Percentiles rank a stretch among this genome's conserved stretches.
Evolutionary conservation across 2,888 invertebrate species (phyloP).

Genomic region (Schizaphis graminum): DNA sequence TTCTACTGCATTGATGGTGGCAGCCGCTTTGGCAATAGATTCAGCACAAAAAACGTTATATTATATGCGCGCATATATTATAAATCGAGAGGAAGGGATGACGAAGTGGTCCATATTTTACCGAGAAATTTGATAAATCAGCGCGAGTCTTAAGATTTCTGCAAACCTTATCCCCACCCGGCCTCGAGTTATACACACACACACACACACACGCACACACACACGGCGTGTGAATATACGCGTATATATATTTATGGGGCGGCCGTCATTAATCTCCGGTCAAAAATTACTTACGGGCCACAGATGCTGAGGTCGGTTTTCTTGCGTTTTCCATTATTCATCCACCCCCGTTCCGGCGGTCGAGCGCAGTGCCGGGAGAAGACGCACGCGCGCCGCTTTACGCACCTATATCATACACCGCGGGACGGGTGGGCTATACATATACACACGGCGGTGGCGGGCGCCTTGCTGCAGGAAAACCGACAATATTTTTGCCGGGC

Average conservation of each 20-base stretch:
- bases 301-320: slow-evolving; percentile 64
- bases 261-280: slow-evolving; percentile 60
- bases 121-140: slow-evolving; percentile 51
- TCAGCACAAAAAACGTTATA: background rate
- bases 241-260: background rate
- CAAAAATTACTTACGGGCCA: slow-evolving; percentile 64
- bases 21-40: slow-evolving; percentile 7
- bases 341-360: background rate
- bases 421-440: background rate
- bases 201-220: background rate
- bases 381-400: background rate
- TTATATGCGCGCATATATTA: background rate
- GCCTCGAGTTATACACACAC: background rate
- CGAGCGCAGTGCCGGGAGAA: background rate
- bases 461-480: slow-evolving; percentile 12
- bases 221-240: background rate
- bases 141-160: slow-evolving; percentile 54
- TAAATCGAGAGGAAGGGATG: background rate
- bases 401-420: background rate
- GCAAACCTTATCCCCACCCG: background rate
- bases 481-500: slow-evolving; percentile 49
- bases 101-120: background rate
- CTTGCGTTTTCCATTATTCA: slow-evolving; percentile 65
- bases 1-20: background rate
- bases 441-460: background rate